These are phyloP conservation scores for Ptychochromis oligacanthus DNA, from an alignment of 2,113 vertebrate genomes.

Conservation along the genomic window DNA sequence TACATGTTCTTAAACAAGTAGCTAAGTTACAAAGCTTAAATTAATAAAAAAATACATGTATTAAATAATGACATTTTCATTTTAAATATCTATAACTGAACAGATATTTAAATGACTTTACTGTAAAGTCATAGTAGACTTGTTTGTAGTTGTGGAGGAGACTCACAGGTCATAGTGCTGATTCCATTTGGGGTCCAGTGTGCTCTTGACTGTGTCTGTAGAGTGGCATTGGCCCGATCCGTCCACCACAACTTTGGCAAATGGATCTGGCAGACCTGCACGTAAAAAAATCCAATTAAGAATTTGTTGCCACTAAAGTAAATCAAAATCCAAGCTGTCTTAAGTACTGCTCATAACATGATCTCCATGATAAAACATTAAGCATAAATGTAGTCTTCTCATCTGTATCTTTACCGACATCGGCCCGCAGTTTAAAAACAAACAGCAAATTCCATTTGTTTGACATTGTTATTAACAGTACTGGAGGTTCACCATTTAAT, in stretches of 20 bases:
- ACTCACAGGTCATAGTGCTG: slow-evolving; percentile 99
- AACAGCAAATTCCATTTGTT: neutral
- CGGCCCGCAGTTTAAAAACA: neutral
- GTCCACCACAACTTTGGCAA: slow-evolving; percentile 97
- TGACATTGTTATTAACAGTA: neutral
- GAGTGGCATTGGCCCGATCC: slow-evolving; percentile 99
- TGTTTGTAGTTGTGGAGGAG: neutral
- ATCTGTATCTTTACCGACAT: neutral
- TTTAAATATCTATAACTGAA: neutral
- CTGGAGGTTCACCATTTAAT: neutral
- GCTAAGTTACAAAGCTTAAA: neutral
- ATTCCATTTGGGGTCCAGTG: slow-evolving; percentile 98
- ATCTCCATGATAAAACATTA: neutral
- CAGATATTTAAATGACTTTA: neutral
- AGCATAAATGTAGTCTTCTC: neutral
- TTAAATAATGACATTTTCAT: neutral
- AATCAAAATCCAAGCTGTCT: neutral
- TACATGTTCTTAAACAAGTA: neutral
- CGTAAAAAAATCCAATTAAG: neutral
- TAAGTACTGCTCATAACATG: neutral
- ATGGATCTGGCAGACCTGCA: slow-evolving; percentile 94
- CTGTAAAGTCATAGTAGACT: neutral
- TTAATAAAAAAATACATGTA: neutral
- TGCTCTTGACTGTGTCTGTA: slow-evolving; percentile 98
- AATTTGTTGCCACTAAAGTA: neutral